Evolutionary conservation across 2,797 vertebrate species (phyloP), one percentile per base, ranked within the genome.

Genomic region (Danionella dracula): DNA sequence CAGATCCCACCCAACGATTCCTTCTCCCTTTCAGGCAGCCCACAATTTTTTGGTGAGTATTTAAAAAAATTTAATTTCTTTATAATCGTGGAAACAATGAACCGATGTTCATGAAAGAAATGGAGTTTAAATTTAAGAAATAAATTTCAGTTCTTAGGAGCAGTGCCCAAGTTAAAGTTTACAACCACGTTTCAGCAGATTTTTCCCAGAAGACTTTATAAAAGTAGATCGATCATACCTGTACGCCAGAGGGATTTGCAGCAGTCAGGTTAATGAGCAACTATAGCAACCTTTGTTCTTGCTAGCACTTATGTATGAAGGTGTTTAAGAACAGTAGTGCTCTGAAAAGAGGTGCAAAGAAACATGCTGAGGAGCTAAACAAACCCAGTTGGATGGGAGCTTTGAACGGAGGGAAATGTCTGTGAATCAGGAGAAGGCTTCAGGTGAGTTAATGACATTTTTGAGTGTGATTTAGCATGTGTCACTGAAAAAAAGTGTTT

Each of bases 11-110:
- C 84, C 71, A 78, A 74, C 16, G 93, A 95, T 87, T 94, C 92
- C 46, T 95, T 94, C 88, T 78, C 89, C 77, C 84, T 97, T 72
- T 80, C 90, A 68, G 94, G 97, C 74, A 87, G 86, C 78, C 72
- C 90, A 13, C 87, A 92, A 79, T 88, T 97, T 58, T 93, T 93
- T 82, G 95, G 96, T 99, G 89, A 93, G 93, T 85, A 17, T 15
- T 2, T 9, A 16, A 21, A 15, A 49, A 5, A 59, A 16, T 48
- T 23, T 16, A 1, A 56, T 4, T 34, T 4, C 1, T 23, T 23
- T n/a, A n/a, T n/a, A n/a, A n/a, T n/a, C n/a, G n/a, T n/a, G n/a
- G n/a, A n/a, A n/a, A n/a, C n/a, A n/a, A n/a, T n/a, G n/a, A n/a
- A n/a, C n/a, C n/a, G n/a, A n/a, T n/a, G n/a, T n/a, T n/a, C n/a